Evolutionary conservation across 2,797 vertebrate species (phyloP), one percentile per base, ranked within the genome.

Genomic region (Danio aesculapii): DNA sequence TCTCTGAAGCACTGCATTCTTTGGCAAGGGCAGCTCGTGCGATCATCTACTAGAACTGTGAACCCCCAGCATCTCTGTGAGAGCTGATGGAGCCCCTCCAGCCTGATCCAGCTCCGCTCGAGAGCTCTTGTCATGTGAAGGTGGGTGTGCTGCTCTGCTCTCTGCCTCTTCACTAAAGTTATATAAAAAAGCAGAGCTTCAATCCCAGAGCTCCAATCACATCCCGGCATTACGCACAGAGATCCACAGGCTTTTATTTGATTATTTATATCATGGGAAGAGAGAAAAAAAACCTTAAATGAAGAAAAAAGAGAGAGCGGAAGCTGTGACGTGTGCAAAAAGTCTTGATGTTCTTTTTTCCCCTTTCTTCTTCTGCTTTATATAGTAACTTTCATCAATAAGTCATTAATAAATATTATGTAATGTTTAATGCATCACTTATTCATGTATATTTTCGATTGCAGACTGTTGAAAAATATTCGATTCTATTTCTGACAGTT

Each of bases 141-240:
- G 78, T 84, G 67, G 83, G 83, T 72, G 83, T 84, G 53, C 77
- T 77, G 69, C 55, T 81, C 78, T 71, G 59, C 70, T 78, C 59
- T 76, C 83, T 73, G 83, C 75, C 83, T 84, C 83, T 81, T 84
- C 83, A 67, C 61, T 62, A 67, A 84, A 84, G 83, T 81, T 81
- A 74, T 52, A 77, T 81, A 83, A 83, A 83, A 84, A 81, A 71
- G 2, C 52, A 53, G 46, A 67, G 47, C 77, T 70, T 81, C 66
- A 70, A 70, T 83, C 63, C 66, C 44, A 46, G 14, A 66, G 78
- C 46, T 72, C 77, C 81, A 74, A 75, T 73, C 74, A 41, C 59
- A 80, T 80, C 64, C 71, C 63, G 47, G 53, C 21, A 17, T 46
- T 67, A 64, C 69, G 8, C 49, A 58, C 7, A 75, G 14, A 58